A percentile compares a stretch with the other conserved stretches of the same genome.
Evolutionary conservation across 2,113 vertebrate species (phyloP).

Genomic region (Seriola dumerili): DNA sequence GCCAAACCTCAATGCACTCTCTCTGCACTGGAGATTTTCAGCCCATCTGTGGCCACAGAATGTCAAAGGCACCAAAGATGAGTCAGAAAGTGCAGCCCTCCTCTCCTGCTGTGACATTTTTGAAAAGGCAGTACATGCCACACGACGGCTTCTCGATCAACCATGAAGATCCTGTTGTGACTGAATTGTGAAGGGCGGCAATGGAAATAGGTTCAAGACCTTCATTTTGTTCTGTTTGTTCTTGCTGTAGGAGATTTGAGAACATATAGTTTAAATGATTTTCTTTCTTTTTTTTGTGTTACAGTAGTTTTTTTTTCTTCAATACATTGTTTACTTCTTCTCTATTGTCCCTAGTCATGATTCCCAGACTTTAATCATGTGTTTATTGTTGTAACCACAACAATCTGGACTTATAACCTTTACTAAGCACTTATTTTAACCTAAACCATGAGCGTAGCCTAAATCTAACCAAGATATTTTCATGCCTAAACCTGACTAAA

Average conservation of each 20-base stretch:
- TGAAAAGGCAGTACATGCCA: not conserved
- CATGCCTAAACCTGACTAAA: not conserved
- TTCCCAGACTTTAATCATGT: too few relatives aligned
- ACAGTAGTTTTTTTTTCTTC: too few relatives aligned
- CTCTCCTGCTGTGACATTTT: not conserved
- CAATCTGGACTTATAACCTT: too few relatives aligned
- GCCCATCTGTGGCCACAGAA: constrained; percentile 41
- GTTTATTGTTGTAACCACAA: too few relatives aligned
- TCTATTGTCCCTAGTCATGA: too few relatives aligned
- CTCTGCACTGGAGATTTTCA: constrained; percentile 36
- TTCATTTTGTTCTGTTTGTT: not conserved
- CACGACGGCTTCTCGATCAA: not conserved
- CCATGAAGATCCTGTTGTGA: not conserved
- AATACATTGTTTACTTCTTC: not conserved
- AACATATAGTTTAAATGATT: not conserved
- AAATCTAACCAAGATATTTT: not conserved
- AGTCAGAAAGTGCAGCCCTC: not conserved
- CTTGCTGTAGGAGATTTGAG: not conserved
- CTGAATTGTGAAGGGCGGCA: not conserved
- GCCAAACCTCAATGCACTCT: constrained; percentile 23
- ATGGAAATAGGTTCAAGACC: not conserved
- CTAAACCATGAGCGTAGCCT: too few relatives aligned
- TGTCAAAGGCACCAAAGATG: constrained; percentile 12
- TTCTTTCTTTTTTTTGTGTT: too few relatives aligned
- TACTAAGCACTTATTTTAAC: too few relatives aligned